Evolutionary conservation across 1,140 invertebrate genomes (phyloP).

Genomic region (Cotesia chilonis): DNA sequence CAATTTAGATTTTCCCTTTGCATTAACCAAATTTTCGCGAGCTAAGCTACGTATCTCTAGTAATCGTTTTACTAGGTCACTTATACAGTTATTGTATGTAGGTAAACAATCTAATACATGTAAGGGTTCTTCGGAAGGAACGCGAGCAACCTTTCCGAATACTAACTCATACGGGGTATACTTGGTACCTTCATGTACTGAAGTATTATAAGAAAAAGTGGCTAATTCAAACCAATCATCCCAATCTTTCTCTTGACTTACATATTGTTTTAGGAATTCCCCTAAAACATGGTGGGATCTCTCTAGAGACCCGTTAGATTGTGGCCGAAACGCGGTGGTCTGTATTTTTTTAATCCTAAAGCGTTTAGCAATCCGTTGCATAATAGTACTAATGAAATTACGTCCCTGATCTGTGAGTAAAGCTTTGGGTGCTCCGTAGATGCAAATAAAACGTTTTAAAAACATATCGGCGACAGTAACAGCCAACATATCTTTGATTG

Average conservation of each 20-base stretch:
- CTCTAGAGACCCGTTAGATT: constrained; percentile 44
- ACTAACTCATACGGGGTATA: constrained; percentile 31
- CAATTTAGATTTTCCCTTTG: constrained; percentile 24
- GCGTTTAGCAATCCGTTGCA: constrained; percentile 43
- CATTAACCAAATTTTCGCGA: not conserved
- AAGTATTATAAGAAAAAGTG: not conserved
- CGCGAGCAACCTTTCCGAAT: constrained; percentile 4
- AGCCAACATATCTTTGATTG: constrained; percentile 44
- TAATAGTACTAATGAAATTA: constrained; percentile 43
- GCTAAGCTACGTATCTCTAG: constrained; percentile 9
- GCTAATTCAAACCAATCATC: constrained; percentile 47
- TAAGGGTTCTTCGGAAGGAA: constrained; percentile 19
- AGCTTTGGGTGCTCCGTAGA: constrained; percentile 46
- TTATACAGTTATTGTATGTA: constrained; percentile 16
- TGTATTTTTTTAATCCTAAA: constrained; percentile 41
- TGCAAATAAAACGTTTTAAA: constrained; percentile 42
- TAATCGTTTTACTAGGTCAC: constrained; percentile 13
- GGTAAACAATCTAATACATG: not conserved
- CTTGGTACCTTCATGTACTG: constrained; percentile 47
- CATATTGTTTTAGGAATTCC: constrained; percentile 45
- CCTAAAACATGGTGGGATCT: constrained; percentile 38
- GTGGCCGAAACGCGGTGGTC: constrained; percentile 43
- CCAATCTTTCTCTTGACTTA: constrained; percentile 50
- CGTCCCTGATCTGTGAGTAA: constrained; percentile 52
- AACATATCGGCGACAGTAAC: constrained; percentile 43